These are phyloP conservation scores for Phorcus lineatus DNA, from an alignment of 2,888 invertebrate genomes.

Conservation along the genomic window DNA sequence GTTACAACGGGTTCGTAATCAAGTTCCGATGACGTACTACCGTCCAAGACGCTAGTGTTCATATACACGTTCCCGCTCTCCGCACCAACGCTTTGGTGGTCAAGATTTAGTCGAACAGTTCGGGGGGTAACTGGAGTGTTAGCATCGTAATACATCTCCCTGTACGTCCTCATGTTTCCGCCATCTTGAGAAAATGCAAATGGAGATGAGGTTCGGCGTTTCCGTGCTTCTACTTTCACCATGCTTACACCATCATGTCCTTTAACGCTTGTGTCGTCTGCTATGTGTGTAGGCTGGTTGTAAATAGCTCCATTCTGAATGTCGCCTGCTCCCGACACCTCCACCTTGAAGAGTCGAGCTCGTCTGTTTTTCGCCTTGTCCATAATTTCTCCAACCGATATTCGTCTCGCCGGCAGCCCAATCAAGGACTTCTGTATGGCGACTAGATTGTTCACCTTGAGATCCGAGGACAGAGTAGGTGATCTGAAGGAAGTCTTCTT, in stretches of 20 bases:
- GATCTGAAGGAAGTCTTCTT: slow-evolving; percentile 50
- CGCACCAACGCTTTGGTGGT: no score
- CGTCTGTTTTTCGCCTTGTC: slow-evolving; percentile 54
- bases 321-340: slow-evolving; percentile 35
- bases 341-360: slow-evolving; percentile 56
- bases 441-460: slow-evolving; percentile 61
- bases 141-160: not conserved
- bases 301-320: slow-evolving; percentile 23
- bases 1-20: not conserved
- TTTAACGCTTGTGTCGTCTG: not conserved
- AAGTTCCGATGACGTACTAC: no score
- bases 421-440: slow-evolving; percentile 59
- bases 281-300: not conserved
- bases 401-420: slow-evolving; percentile 53
- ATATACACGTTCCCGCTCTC: not conserved
- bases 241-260: slow-evolving; percentile 15
- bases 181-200: not conserved
- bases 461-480: slow-evolving; percentile 57
- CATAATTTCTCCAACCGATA: slow-evolving; percentile 59
- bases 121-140: no score
- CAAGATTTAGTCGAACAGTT: no score
- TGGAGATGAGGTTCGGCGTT: not conserved
- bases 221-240: not conserved
- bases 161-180: not conserved
- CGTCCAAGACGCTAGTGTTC: not conserved